Percentiles rank a stretch among this genome's conserved stretches.
These are phyloP conservation scores for Geotrupes spiniger DNA, from an alignment of 2,888 invertebrate genomes.

Conservation along the genomic window DNA sequence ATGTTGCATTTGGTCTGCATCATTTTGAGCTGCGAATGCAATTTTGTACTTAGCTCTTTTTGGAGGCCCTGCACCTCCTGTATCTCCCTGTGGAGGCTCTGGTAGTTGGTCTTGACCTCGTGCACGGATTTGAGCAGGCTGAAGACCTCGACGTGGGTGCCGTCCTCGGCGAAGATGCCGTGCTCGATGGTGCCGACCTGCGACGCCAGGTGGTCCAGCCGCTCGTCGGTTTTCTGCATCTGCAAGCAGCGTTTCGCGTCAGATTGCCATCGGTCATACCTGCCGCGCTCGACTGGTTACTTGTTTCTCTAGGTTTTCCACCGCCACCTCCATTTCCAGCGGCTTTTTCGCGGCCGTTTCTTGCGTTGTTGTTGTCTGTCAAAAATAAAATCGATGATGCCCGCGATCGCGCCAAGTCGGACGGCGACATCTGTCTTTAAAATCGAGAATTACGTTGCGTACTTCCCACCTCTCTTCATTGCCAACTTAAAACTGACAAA, in stretches of 20 bases:
- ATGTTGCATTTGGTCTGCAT: conserved; percentile 74
- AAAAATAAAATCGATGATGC: conserved; percentile 12
- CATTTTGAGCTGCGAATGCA: conserved; percentile 67
- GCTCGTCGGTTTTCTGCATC: conserved; percentile 73
- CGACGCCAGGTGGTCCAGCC: conserved; percentile 69
- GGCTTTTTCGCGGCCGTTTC: no score
- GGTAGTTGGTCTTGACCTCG: conserved; percentile 76
- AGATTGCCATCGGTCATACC: not conserved
- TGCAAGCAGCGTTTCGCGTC: conserved; percentile 39
- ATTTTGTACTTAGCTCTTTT: conserved; percentile 71
- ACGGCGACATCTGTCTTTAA: conserved; percentile 11
- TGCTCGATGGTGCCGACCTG: conserved; percentile 72
- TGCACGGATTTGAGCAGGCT: conserved; percentile 73
- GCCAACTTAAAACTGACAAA: no score
- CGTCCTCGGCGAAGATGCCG: conserved; percentile 52
- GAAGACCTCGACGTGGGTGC: conserved; percentile 64
- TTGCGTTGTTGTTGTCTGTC: conserved; percentile 1
- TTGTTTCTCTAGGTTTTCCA: conserved; percentile 46
- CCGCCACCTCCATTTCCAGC: conserved; percentile 44
- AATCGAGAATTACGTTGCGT: no score
- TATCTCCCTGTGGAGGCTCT: conserved; percentile 73
- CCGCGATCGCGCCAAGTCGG: not conserved
- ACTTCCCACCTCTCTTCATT: no score
- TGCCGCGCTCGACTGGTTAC: conserved; percentile 28
- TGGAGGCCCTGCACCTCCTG: conserved; percentile 78